Evolutionary conservation across 2,888 invertebrate species (phyloP), one percentile per base, ranked within the genome.

Genomic region (Campopleginae sp.): DNA sequence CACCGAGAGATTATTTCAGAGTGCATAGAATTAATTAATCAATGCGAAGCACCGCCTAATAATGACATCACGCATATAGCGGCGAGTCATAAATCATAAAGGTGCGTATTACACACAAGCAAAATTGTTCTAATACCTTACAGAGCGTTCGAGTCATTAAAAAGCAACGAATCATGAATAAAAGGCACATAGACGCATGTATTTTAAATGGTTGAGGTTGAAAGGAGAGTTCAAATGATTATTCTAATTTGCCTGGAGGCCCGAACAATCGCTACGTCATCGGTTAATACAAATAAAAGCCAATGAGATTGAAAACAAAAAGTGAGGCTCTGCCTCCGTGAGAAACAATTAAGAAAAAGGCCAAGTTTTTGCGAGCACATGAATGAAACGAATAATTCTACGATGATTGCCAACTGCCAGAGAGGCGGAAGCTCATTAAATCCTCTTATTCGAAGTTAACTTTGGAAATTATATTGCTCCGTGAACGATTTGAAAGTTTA

Each of bases 21-120:
- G 85, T 86, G 84, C 80, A 68, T 83, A 86, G 87, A 90, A 91
- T 92, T 90, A 91, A 92, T 92, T 92, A 90, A 92, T 92, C 91
- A 90, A 89, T 91, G 89, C 23, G 54, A 51, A 88, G 87, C 88
- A 87, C 85, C 86, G 84, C 87, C 88, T 90, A 91, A 92, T 91
- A 91, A 92, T 91, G 90, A 90, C 90, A 89, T 92, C 91, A 91
- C 88, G 89, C 71, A 51, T 33, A 12, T 48, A 51, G 90, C 91
- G 92, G 90, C 89, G 87, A 80, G 79, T 88, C 89, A 91, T 92
- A 91, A 92, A 92, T 93, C 92, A 92, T 89, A 63, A 75, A 81
- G 84, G 85, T 81, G 61, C 84, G 88, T 86, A 88, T 75, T 46
- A 85, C 87, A 85, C 87, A 75, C 80, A 81, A 80, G 88, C 87